These are phyloP conservation scores for Bombus sibiricus DNA, from an alignment of 1,140 invertebrate species.

Conservation along the genomic window DNA sequence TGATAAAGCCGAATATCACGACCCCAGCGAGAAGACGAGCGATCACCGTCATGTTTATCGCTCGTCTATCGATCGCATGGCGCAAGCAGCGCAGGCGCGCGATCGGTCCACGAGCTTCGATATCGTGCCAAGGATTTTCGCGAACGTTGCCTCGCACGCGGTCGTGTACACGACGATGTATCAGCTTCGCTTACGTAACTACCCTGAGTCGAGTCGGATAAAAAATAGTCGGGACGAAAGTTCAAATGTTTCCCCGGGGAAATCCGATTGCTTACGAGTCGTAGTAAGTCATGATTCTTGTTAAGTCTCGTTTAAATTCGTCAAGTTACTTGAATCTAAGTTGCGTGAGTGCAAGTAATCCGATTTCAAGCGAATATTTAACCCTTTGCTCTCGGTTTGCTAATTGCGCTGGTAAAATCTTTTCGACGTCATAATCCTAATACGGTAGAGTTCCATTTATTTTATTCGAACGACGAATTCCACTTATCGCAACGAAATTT, in stretches of 20 bases:
- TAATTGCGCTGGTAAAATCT: no score
- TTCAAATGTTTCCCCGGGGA: neutral
- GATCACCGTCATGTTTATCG: conserved; percentile 19
- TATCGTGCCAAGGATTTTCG: conserved; percentile 39
- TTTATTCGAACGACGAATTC: no score
- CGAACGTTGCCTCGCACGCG: conserved; percentile 19
- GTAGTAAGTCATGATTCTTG: no score
- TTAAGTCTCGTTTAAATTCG: neutral
- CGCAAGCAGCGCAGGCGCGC: neutral
- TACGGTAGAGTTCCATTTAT: no score
- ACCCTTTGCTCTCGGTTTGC: no score
- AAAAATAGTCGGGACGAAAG: neutral
- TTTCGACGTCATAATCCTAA: no score
- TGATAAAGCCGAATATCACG: conserved; percentile 28
- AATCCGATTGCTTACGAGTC: neutral
- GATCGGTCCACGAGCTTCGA: conserved; percentile 3
- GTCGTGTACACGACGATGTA: neutral
- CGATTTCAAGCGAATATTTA: neutral
- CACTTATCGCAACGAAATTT: no score
- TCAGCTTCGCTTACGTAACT: neutral
- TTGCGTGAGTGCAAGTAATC: fast-evolving
- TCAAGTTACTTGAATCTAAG: neutral
- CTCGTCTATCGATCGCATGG: neutral
- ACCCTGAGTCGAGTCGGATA: neutral
- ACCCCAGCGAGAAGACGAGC: conserved; percentile 12